A percentile compares a stretch with the other conserved stretches of the same genome.
Conservation (phyloP, 2,888 invertebrate genomes). For the Hypomecis punctinalis region DNA sequence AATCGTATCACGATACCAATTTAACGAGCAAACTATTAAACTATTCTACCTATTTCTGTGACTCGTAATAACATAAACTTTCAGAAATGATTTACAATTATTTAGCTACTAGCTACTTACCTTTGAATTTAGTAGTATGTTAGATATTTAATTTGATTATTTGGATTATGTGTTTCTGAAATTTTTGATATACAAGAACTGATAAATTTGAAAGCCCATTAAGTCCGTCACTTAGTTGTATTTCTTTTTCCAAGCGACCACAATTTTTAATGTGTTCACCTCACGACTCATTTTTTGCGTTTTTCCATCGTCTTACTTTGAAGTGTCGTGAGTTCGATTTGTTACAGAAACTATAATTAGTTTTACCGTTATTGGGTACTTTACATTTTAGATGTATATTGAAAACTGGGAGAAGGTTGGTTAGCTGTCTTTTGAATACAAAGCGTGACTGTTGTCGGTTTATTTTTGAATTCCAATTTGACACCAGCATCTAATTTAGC, state of each 20-base stretch:
- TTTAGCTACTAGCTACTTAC: background rate
- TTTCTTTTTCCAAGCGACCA: conserved; percentile 19
- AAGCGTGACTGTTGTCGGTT: conserved; percentile 68
- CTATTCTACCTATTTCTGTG: conserved; percentile 25
- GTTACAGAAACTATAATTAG: conserved; percentile 78
- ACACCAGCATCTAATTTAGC: conserved; percentile 39
- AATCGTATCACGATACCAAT: conserved; percentile 46
- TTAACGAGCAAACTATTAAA: conserved; percentile 38
- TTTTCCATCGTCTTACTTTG: conserved; percentile 63
- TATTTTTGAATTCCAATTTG: conserved; percentile 59
- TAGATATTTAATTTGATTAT: background rate
- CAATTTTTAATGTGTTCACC: conserved; percentile 60
- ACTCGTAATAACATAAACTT: conserved; percentile 37
- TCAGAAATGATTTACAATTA: conserved; percentile 30
- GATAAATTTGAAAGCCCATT: conserved; percentile 6
- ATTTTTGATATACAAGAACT: background rate
- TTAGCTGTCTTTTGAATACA: conserved; percentile 59
- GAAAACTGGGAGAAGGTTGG: conserved; percentile 51
- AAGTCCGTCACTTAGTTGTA: conserved; percentile 14
- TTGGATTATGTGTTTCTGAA: background rate
- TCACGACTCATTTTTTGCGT: conserved; percentile 75
- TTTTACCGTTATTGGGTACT: conserved; percentile 71
- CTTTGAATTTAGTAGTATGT: background rate
- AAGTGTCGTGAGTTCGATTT: conserved; percentile 78
- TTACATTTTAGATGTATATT: conserved; percentile 69